Conservation (phyloP, 2,888 invertebrate genomes). For the Agrotis puta region DNA sequence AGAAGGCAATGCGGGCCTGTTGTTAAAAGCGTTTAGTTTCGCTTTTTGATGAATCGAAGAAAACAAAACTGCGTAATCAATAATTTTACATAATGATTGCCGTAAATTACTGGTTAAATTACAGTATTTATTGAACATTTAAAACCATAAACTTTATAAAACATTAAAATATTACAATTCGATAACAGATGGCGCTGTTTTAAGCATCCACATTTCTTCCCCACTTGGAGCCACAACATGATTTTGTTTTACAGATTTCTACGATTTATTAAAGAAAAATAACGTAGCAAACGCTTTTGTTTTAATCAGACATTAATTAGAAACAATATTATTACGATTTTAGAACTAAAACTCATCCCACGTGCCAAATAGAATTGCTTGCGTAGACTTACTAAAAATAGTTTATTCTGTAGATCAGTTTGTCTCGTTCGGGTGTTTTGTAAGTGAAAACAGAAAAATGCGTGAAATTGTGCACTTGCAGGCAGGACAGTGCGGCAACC, state of each 20-base stretch:
- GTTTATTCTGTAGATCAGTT: conserved; percentile 61
- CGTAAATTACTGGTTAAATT: too few species aligned
- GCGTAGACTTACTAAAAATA: conserved; percentile 71
- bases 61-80: not conserved
- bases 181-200: conserved; percentile 53
- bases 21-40: conserved; percentile 41
- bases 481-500: conserved; percentile 97
- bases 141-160: too few species aligned
- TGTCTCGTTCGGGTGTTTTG: conserved; percentile 61
- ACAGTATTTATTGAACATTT: too few species aligned
- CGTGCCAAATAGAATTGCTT: conserved; percentile 58
- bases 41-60: not conserved
- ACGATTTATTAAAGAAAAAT: conserved; percentile 35
- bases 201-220: conserved; percentile 27
- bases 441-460: conserved; percentile 90
- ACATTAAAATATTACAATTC: too few species aligned
- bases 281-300: conserved; percentile 16
- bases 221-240: conserved; percentile 45
- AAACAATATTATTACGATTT: conserved; percentile 24
- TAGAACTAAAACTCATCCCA: conserved; percentile 53
- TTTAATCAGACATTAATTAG: conserved; percentile 18
- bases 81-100: not conserved
- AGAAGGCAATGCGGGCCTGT: conserved; percentile 45
- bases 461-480: conserved; percentile 98
- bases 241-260: conserved; percentile 62